Evolutionary conservation across 2,888 invertebrate species (phyloP), one percentile per base, ranked within the genome.

Genomic region (Nomada lathburiana): DNA sequence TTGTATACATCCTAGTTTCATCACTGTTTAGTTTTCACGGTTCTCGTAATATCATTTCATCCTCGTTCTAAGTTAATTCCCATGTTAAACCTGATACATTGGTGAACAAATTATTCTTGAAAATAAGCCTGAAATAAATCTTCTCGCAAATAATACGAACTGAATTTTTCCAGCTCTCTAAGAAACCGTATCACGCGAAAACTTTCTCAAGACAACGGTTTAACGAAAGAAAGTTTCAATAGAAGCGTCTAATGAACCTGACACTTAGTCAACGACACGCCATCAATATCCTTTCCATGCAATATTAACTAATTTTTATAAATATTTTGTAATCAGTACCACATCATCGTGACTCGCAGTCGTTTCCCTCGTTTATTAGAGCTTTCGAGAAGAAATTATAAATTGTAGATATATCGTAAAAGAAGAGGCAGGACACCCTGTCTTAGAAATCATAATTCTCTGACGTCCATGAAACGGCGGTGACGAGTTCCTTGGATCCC

Each of bases 401-500:
- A 36, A 36, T 11, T 23, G 23, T 11, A 4, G 2, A 10, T 16
- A 36, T 13, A 60, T 29, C 26, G 47, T 7, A 36, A 20, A 13
- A 71, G 23, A 18, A 18, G 16, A 62, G 18, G 26, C 65, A 60
- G 53, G 47, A 52, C 20, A 23, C 16, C 36, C 13, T 75, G 70
- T 36, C 60, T 90, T 75, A 90, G 57, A 88, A 89, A 86, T 89
- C 87, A 63, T 91, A 89, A 80, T 90, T 91, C 80, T 91, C 86
- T 29, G 89, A 86, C 60, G 90, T 80, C 90, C 91, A 91, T 50
- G 90, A 89, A 69, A 88, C 68, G 13, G 90, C 83, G 3, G 90
- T 87, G 11, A 87, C 84, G 62, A 89, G 79, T 71, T 90, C 88
- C 76, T 81, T 88, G 53, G 89, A 88, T 60, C 83, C 85, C 26